These are phyloP conservation scores for Porites lutea DNA, from an alignment of 64 coral and sea anemone genomes.

Conservation along the genomic window DNA sequence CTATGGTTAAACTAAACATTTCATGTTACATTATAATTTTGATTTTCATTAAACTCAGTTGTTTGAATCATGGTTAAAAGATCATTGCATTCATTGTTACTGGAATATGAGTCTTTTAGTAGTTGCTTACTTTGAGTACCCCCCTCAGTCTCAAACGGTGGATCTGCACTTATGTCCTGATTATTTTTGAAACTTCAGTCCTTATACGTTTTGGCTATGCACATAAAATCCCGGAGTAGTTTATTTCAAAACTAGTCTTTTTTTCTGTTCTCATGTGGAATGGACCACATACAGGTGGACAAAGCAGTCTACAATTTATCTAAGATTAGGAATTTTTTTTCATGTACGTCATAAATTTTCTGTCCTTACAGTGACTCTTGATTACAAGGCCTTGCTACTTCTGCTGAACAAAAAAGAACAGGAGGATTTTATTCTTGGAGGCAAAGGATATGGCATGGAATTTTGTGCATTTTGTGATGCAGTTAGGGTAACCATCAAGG, in stretches of 20 bases:
- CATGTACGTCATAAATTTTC: neutral
- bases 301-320: too few relatives aligned
- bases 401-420: conserved; percentile 28
- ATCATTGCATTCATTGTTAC: neutral
- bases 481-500: neutral
- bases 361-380: conserved; percentile 23
- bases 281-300: too few relatives aligned
- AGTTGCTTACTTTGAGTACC: too few relatives aligned
- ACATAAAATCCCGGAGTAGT: too few relatives aligned
- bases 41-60: neutral
- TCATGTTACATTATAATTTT: neutral
- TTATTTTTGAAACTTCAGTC: too few relatives aligned
- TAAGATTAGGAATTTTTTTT: too few relatives aligned
- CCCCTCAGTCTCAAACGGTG: too few relatives aligned
- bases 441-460: conserved; percentile 22
- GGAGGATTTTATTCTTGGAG: conserved; percentile 41
- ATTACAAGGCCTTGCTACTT: conserved; percentile 34
- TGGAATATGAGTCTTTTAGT: too few relatives aligned
- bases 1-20: neutral
- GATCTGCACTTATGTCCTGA: too few relatives aligned
- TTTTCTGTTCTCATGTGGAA: too few relatives aligned
- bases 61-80: conserved; percentile 9
- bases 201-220: too few relatives aligned
- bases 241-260: too few relatives aligned
- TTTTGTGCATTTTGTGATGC: conserved; percentile 8